phyloP scores from a whole-genome alignment of 2,113 vertebrate species.

The Lophochroa leadbeateri region DNA sequence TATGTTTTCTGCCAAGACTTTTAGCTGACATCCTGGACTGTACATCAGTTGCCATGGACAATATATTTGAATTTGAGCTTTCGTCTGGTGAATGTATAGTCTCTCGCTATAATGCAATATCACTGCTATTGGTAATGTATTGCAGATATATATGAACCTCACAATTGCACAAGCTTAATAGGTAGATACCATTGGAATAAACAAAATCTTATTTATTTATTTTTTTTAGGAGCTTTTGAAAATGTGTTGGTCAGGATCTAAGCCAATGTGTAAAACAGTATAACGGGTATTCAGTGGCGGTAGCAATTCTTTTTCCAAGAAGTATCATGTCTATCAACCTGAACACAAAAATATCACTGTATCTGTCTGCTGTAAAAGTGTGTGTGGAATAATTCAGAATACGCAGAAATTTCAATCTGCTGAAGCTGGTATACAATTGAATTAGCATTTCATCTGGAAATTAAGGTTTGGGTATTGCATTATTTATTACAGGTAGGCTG shows the following conservation, averaged over 20 bases:
- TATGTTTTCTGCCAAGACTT: not conserved
- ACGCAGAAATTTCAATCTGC: not conserved
- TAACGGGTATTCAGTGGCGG: not conserved
- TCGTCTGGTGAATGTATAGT: not conserved
- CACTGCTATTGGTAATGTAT: not conserved
- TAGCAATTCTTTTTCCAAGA: not conserved
- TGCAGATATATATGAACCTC: not conserved
- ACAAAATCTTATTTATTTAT: not conserved
- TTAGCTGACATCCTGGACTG: not conserved
- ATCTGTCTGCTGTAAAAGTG: not conserved
- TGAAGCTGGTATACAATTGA: not conserved
- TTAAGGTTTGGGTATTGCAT: not conserved
- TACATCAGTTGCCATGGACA: not conserved
- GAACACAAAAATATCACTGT: not conserved
- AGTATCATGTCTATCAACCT: not conserved
- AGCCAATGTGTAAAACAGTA: not conserved
- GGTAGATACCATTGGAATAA: not conserved
- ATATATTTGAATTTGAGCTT: not conserved
- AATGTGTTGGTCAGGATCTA: not conserved
- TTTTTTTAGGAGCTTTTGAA: not conserved
- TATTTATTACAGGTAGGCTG: not conserved
- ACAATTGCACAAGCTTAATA: not conserved
- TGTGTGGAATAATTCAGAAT: not conserved
- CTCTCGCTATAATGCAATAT: not conserved
- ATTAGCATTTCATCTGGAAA: conserved; percentile 1